Base-by-base conservation (phyloP, 2,113 vertebrate species). In the Indri indri region DNA sequence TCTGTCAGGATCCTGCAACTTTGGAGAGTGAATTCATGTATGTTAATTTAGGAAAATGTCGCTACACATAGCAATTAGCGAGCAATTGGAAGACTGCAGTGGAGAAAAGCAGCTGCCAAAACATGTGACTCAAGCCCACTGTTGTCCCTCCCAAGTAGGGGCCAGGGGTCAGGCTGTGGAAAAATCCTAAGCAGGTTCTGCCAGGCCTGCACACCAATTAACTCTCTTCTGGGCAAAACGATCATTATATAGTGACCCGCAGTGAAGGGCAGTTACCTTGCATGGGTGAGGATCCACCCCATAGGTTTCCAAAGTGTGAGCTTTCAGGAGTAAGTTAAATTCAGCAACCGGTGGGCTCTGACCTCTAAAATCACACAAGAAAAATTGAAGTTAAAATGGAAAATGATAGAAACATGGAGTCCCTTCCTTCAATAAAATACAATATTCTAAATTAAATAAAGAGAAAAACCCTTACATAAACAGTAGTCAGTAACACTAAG, bases 201-300 rank as follows among this genome's bases (percentile, higher is more conserved):
- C 9, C 71, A 83, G 34, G 50, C 23, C 13, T 68, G 9, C 2
- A 20, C 9, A 45, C 57, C 88, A 76, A 30, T 59, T 34, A 76
- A 74, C 22, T 83, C 34, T 71, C 45, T 83, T 40, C 22, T 1
- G 71, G 8, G 37, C 9, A 82, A 85, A 88, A 79, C n/a, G n/a
- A 57, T 70, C 10, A 22, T 80, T 70, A 20, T 6, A 23, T 11
- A 22, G 81, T 4, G 2, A 37, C 8, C 34, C 37, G 13, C 20
- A 65, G 20, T 42, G 42, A n/a, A 47, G 45, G n/a, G 9, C 9
- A 34, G 11, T 98, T 99, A 99, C 99, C 99, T 99, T 99, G 99
- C 99, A 99, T 6, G 99, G 99, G 96, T 99, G 99, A 80, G 99
- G 99, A 98, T 99, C 99, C 34, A 99, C 99, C 47, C 99, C 99